Evolutionary conservation across 2,113 vertebrate species (phyloP).

Genomic region (Epinephelus moara): DNA sequence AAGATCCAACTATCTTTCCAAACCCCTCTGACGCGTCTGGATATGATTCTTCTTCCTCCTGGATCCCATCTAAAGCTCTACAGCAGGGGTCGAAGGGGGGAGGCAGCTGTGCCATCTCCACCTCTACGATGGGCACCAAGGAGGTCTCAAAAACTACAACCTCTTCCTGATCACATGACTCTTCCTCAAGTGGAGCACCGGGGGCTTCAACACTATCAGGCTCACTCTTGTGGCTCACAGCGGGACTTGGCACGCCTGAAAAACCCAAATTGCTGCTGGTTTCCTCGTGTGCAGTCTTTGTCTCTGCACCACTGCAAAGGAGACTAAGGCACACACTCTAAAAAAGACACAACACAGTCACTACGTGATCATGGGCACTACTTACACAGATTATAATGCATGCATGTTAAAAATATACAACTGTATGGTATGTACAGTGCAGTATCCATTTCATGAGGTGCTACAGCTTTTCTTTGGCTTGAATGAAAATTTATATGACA

Average conservation of each 20-base stretch:
- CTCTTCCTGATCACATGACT: constrained; percentile 59
- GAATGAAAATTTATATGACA: neutral
- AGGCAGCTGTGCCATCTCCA: constrained; percentile 63
- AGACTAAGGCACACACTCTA: constrained; percentile 73
- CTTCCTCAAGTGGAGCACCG: constrained; percentile 43
- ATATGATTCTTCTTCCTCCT: constrained; percentile 49
- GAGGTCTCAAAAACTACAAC: constrained; percentile 63
- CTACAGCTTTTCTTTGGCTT: neutral
- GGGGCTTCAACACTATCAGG: constrained; percentile 32
- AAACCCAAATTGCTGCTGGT: constrained; percentile 51
- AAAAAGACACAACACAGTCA: constrained; percentile 72
- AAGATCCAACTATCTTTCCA: constrained; percentile 58
- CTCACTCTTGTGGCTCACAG: constrained; percentile 41
- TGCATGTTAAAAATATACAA: neutral
- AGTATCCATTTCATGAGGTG: constrained; percentile 12
- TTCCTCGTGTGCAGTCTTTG: constrained; percentile 56
- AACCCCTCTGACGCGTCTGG: constrained; percentile 32
- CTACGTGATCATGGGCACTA: constrained; percentile 24
- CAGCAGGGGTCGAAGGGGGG: constrained; percentile 20
- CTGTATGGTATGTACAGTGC: neutral
- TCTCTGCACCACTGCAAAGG: constrained; percentile 60
- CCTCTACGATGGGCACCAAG: constrained; percentile 66
- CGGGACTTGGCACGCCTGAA: constrained; percentile 36
- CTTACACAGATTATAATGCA: constrained; percentile 21
- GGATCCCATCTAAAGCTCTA: constrained; percentile 59